Conservation (phyloP, 2,113 vertebrate genomes). For the Hippopotamus amphibius region DNA sequence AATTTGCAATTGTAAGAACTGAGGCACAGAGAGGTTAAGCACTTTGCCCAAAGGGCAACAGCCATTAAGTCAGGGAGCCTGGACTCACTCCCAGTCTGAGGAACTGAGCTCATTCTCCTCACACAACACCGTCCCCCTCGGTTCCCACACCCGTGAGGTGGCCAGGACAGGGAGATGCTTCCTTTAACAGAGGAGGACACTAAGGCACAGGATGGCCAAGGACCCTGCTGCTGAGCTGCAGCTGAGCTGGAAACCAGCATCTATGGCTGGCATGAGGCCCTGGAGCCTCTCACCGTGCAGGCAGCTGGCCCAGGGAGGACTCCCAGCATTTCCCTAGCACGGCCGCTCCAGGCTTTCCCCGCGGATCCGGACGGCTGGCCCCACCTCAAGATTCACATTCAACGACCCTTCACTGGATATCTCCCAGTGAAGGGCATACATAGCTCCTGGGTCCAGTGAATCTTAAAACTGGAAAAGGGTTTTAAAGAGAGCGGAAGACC, state of each 20-base stretch:
- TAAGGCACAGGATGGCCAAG: not conserved
- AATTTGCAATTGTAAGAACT: not conserved
- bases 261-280: not conserved
- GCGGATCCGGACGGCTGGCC: not conserved
- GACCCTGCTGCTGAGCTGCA: not conserved
- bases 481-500: too few relatives aligned
- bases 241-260: not conserved
- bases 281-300: not conserved
- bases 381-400: not conserved
- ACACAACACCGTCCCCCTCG: not conserved
- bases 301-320: not conserved
- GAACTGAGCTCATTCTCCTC: fast-evolving
- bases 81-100: not conserved
- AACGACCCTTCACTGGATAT: not conserved
- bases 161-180: not conserved
- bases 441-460: not conserved
- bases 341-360: not conserved
- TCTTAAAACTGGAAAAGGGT: not conserved
- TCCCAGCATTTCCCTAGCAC: not conserved
- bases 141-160: not conserved
- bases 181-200: not conserved
- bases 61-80: not conserved
- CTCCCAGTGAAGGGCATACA: not conserved
- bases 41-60: not conserved
- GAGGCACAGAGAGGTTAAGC: not conserved